Evolutionary conservation across 2,888 invertebrate species (phyloP).

Genomic region (Tridacna crocea): DNA sequence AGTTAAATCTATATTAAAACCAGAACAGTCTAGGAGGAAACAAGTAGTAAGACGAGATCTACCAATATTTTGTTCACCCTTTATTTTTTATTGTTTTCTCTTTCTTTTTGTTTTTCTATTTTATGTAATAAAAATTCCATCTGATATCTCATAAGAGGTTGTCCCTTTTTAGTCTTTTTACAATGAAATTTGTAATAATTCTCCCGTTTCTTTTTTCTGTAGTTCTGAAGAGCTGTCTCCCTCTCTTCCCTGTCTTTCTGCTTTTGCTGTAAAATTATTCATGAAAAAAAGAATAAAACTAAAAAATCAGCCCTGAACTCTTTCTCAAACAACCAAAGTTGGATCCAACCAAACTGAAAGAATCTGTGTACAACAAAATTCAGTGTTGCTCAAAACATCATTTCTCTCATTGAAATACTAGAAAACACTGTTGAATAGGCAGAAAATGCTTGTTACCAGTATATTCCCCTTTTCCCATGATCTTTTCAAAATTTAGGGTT

Average conservation of each 20-base stretch:
- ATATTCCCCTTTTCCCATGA: too few species aligned
- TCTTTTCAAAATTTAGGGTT: too few species aligned
- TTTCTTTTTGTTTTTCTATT: constrained; percentile 14
- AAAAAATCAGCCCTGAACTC: not conserved
- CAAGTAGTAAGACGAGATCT: too few species aligned
- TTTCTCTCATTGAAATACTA: too few species aligned
- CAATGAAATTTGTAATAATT: constrained; percentile 27
- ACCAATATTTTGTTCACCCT: too few species aligned
- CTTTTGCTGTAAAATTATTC: constrained; percentile 2
- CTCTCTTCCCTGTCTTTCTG: constrained; percentile 16
- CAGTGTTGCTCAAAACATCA: too few species aligned
- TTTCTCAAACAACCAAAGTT: not conserved
- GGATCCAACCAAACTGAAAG: not conserved
- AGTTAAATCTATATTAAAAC: too few species aligned
- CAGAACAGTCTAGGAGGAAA: too few species aligned
- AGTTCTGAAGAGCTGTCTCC: constrained; percentile 10
- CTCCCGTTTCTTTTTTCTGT: constrained; percentile 14
- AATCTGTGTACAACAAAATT: not conserved
- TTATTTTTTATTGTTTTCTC: constrained; percentile 2
- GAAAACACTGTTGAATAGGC: too few species aligned
- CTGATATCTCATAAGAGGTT: constrained; percentile 26
- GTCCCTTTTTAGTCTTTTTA: constrained; percentile 22
- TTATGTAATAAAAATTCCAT: constrained; percentile 30
- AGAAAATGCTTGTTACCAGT: too few species aligned
- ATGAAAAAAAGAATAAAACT: not conserved